Evolutionary conservation across 2,113 vertebrate genomes (phyloP).

Genomic region (Cryptotis parvus): DNA sequence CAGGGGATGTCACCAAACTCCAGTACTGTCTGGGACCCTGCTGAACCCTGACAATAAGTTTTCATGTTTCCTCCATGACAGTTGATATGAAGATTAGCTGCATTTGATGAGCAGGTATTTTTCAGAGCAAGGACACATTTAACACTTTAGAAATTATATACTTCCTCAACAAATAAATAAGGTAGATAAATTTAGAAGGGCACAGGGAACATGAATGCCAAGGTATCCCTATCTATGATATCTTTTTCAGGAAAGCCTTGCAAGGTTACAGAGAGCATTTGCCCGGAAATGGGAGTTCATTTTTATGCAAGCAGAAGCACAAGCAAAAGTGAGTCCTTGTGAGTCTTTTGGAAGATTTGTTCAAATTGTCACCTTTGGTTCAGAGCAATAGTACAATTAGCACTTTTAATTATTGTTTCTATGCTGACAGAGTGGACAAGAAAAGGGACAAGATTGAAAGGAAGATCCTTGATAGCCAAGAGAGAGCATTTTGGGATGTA

Average conservation of each 20-base stretch:
- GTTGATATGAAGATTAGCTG: not conserved
- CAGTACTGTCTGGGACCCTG: too few relatives aligned
- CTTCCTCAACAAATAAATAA: not conserved
- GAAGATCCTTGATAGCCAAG: constrained; percentile 98
- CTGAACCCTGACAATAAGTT: not conserved
- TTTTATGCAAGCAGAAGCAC: constrained; percentile 99
- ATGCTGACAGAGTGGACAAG: constrained; percentile 94
- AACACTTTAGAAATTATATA: not conserved
- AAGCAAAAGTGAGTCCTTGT: constrained; percentile 96
- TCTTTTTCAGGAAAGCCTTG: constrained; percentile 95
- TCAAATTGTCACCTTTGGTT: not conserved
- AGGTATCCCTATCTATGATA: constrained; percentile 49
- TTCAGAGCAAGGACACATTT: not conserved
- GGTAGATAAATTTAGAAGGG: not conserved
- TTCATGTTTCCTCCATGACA: not conserved
- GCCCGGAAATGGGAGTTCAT: constrained; percentile 99
- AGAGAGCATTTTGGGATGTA: constrained; percentile 98
- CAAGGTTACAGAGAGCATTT: constrained; percentile 96
- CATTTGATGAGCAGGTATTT: not conserved
- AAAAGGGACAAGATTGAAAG: constrained; percentile 99
- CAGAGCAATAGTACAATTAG: constrained; percentile 28
- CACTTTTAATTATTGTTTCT: constrained; percentile 51
- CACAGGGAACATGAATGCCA: accelerated
- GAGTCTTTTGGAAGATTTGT: constrained; percentile 58
- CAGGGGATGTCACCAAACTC: too few relatives aligned